Conservation (phyloP, 1,140 invertebrate species). For the Drosophila kurseongensis region DNA sequence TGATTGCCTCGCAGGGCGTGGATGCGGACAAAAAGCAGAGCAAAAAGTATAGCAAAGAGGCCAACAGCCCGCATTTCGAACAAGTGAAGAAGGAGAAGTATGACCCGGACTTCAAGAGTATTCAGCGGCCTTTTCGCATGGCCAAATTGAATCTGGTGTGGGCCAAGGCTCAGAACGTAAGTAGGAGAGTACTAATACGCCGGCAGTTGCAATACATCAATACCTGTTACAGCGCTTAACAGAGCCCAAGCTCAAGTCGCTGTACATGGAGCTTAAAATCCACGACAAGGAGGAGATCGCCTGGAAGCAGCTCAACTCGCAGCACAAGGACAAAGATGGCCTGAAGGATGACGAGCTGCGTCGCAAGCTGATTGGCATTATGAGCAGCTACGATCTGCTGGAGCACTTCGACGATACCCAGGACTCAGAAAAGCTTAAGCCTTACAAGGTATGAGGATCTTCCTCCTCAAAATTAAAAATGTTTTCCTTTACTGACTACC, state of each 20-base stretch:
- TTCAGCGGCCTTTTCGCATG: constrained; percentile 93
- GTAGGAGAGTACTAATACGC: neutral
- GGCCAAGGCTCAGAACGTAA: constrained; percentile 92
- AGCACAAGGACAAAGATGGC: constrained; percentile 94
- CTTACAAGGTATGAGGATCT: constrained; percentile 84
- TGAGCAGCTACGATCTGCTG: constrained; percentile 92
- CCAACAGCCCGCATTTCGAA: constrained; percentile 66
- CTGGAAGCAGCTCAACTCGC: constrained; percentile 92
- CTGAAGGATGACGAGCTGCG: constrained; percentile 92
- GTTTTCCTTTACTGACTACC: neutral
- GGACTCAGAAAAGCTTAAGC: constrained; percentile 86
- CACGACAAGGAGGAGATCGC: constrained; percentile 96
- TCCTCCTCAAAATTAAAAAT: neutral
- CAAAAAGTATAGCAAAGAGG: constrained; percentile 74
- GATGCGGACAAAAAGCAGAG: constrained; percentile 66
- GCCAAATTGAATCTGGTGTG: constrained; percentile 93
- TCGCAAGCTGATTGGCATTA: constrained; percentile 92
- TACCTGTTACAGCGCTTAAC: constrained; percentile 89
- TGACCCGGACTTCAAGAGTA: constrained; percentile 84
- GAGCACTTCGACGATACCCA: constrained; percentile 92
- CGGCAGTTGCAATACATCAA: neutral
- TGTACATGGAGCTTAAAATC: constrained; percentile 94
- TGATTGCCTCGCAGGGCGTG: constrained; percentile 32
- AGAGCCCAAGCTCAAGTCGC: constrained; percentile 92
- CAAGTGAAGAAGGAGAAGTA: constrained; percentile 62